Evolutionary conservation across 2,113 vertebrate species (phyloP), one percentile per base, ranked within the genome.

Genomic region (Hymenochirus boettgeri): DNA sequence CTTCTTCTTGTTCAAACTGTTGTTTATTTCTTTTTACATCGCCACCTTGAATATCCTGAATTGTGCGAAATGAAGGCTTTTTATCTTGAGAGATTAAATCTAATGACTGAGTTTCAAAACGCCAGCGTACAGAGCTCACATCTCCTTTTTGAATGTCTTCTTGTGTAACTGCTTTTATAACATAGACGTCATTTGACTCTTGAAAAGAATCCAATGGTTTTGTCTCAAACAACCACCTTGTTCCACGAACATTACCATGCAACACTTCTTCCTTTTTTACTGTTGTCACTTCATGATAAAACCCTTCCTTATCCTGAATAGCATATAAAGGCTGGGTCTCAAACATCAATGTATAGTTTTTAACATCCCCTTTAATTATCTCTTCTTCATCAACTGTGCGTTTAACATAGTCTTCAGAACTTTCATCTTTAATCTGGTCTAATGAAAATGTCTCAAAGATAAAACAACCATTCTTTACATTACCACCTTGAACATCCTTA

Each of bases 161-260:
- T 61, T 96, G 87, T 27, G 90, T 95, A 70, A 96, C 93, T 39
- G 91, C 88, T 81, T 91, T 92, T 62, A 96, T 91, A 33, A 95
- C 17, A 66, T 94, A 92, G 11, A 96, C 87, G 42, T 88, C 86
- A 61, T 92, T 82, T 21, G 85, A 86, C 66, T 92, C 82, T 64
- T 86, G 91, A 71, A 96, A 93, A 12, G 90, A 86, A 29, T 92
- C 92, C 18, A 96, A 75, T 19, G 93, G 91, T 65, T 93, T 94
- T 18, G 93, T 96, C 89, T 96, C 93, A 88, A 96, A 96, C 74
- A 95, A 72, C 93, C 93, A 96, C 4, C 90, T 88, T 7, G 91
- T 87, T 45, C 90, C 90, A 17, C 91, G 73, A 11, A 96, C 93
- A 80, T 96, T 89, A 54, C 92, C 92, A 17, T 86, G 82, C 55